These are phyloP conservation scores for Capromys pilorides DNA, from an alignment of 2,797 vertebrate genomes.

Conservation along the genomic window DNA sequence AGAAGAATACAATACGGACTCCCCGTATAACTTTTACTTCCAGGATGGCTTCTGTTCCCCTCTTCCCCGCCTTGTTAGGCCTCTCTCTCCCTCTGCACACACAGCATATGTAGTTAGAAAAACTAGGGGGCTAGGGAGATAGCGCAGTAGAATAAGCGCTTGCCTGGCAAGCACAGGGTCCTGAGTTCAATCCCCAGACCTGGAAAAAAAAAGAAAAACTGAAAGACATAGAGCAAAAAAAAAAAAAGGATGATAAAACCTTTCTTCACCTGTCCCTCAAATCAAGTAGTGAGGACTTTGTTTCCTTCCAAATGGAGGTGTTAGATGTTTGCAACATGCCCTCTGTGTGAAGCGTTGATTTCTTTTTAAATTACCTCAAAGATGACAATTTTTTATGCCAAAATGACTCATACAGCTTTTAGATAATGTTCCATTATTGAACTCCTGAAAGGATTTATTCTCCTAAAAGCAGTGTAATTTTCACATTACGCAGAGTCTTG, in stretches of 20 bases:
- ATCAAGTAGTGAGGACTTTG: background rate
- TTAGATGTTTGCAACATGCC: background rate
- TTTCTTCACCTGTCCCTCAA: background rate
- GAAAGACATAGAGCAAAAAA: background rate
- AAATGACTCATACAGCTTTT: background rate
- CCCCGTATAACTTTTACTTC: background rate
- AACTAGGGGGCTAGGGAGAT: background rate
- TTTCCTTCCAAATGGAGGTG: background rate
- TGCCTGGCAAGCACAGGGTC: no score
- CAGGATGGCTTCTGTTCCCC: background rate
- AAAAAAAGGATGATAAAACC: background rate
- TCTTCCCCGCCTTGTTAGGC: background rate
- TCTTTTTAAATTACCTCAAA: background rate
- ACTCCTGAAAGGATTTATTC: background rate
- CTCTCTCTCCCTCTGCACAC: background rate
- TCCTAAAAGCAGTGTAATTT: conserved; percentile 16
- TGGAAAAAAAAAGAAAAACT: no score
- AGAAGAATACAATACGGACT: background rate
- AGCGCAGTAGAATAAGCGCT: no score
- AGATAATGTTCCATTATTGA: conserved; percentile 15
- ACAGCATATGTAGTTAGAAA: background rate
- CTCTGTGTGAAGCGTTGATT: background rate
- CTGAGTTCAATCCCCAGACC: no score
- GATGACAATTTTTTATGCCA: background rate
- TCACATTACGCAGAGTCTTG: background rate